Evolutionary conservation across 1,140 invertebrate genomes (phyloP).

Genomic region (Aphidius ervi): DNA sequence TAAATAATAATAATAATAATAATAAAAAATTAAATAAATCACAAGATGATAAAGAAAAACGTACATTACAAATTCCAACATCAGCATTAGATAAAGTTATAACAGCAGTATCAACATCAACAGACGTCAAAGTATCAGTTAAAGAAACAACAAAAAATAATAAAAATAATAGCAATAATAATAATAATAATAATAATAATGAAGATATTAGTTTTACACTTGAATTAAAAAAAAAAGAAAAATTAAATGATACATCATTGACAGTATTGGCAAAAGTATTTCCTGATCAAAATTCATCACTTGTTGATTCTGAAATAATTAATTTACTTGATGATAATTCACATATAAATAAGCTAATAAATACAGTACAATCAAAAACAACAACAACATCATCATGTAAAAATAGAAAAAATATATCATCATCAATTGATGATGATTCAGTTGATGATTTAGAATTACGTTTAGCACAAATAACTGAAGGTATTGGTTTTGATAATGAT

Average conservation of each 20-base stretch:
- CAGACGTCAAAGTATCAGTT: conserved; percentile 46
- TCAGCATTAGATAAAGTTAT: conserved; percentile 47
- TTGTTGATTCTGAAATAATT: conserved; percentile 45
- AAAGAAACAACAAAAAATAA: conserved; percentile 35
- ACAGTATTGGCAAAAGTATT: conserved; percentile 47
- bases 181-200: conserved; percentile 37
- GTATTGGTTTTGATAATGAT: neutral
- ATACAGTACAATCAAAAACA: conserved; percentile 40
- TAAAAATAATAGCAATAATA: neutral
- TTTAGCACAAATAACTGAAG: too few relatives aligned
- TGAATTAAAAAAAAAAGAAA: conserved; percentile 42
- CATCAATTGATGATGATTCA: conserved; percentile 15
- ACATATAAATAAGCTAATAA: conserved; percentile 36
- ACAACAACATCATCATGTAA: conserved; percentile 32
- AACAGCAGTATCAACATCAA: conserved; percentile 40
- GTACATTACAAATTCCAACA: conserved; percentile 48
- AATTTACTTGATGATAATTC: conserved; percentile 40
- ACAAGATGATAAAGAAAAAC: conserved; percentile 18
- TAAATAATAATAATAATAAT: conserved; percentile 10
- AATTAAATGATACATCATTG: conserved; percentile 29
- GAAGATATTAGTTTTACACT: conserved; percentile 51
- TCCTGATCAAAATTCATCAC: conserved; percentile 48
- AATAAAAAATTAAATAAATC: neutral
- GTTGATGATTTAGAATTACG: neutral
- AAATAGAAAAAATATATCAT: conserved; percentile 34